Percentiles rank a stretch among this genome's conserved stretches.
Evolutionary conservation across 2,888 invertebrate species (phyloP).

Genomic region (Taphrorychus bicolor): DNA sequence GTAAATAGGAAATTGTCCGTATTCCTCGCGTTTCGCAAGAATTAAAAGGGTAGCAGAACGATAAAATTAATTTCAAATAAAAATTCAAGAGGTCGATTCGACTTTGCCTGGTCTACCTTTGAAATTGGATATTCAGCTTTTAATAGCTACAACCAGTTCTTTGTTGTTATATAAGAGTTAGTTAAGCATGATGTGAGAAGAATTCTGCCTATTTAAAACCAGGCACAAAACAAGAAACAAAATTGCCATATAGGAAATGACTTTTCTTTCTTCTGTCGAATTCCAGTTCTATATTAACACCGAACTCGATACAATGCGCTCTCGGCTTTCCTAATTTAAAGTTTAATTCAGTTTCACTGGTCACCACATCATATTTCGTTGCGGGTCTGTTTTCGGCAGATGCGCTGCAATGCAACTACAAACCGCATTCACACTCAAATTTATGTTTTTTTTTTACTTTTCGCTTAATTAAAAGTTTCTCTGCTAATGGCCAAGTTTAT

Average conservation of each 20-base stretch:
- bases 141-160: too few species aligned
- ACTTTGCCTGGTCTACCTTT: not conserved
- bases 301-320: slow-evolving; percentile 14
- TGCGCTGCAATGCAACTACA: slow-evolving; percentile 4
- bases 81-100: not conserved
- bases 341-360: slow-evolving; percentile 22
- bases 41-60: not conserved
- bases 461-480: not conserved
- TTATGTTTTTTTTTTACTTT: slow-evolving; percentile 1
- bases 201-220: too few species aligned
- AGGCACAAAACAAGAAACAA: not conserved
- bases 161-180: too few species aligned
- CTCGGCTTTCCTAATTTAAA: slow-evolving; percentile 19
- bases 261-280: slow-evolving; percentile 13
- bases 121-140: not conserved
- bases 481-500: not conserved
- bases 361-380: slow-evolving; percentile 8
- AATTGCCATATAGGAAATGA: slow-evolving; percentile 2
- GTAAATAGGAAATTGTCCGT: slow-evolving; percentile 6
- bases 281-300: not conserved
- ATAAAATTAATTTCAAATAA: slow-evolving; percentile 2
- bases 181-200: too few species aligned
- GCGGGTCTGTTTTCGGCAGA: slow-evolving; percentile 10
- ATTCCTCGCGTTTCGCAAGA: not conserved
- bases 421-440: slow-evolving; percentile 4